Evolutionary conservation across 2,113 vertebrate species (phyloP).

Genomic region (Saccopteryx leptura): DNA sequence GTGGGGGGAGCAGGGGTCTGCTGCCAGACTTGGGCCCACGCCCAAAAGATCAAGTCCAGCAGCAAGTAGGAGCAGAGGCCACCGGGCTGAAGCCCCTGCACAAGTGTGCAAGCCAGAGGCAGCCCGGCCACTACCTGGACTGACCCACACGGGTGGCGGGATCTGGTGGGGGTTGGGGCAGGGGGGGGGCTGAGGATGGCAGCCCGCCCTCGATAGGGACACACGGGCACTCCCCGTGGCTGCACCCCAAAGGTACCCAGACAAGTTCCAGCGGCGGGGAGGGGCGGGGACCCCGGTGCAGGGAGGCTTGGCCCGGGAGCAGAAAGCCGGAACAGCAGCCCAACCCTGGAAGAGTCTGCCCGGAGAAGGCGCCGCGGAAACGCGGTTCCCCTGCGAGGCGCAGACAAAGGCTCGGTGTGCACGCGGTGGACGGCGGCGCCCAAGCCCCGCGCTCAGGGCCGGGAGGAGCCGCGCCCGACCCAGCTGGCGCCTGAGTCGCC

Average conservation of each 20-base stretch:
- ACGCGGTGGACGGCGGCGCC: constrained; percentile 73
- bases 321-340: constrained; percentile 62
- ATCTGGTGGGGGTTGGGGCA: neutral
- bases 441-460: constrained; percentile 8
- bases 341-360: neutral
- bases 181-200: neutral
- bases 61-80: neutral
- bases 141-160: neutral
- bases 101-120: neutral
- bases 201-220: accelerated
- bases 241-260: too few relatives aligned
- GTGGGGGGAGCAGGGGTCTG: neutral
- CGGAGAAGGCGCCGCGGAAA: constrained; percentile 41
- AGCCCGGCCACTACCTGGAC: neutral
- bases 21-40: neutral
- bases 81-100: neutral
- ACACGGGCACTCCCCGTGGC: neutral
- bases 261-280: neutral
- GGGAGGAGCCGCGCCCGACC: neutral
- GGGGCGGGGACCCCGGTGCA: neutral
- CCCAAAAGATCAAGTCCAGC: neutral
- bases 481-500: neutral
- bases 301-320: neutral
- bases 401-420: constrained; percentile 81
- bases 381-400: constrained; percentile 26